Percentiles rank a stretch among this genome's conserved stretches.
Conservation (phyloP, 2,888 invertebrate species). For the Pammene fasciana region DNA sequence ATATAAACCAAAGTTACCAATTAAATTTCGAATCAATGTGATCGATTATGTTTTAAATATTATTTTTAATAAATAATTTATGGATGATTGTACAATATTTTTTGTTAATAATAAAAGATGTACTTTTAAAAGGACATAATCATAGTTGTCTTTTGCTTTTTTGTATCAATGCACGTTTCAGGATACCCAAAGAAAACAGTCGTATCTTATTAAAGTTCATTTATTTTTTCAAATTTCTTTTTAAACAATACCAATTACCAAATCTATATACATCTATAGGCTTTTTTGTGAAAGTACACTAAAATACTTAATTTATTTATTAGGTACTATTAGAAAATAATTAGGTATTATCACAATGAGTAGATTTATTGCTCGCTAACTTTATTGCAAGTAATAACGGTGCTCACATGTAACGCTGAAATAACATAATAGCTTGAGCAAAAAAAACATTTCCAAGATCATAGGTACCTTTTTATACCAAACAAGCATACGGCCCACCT, state of each 20-base stretch:
- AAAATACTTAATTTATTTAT: conserved; percentile 8
- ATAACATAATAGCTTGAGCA: no score
- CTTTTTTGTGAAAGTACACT: not conserved
- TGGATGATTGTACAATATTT: conserved; percentile 1
- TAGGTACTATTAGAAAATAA: conserved; percentile 17
- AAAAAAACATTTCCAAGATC: no score
- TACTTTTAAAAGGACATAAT: not conserved
- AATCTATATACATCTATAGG: not conserved
- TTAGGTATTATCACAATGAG: conserved; percentile 22
- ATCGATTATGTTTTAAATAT: not conserved
- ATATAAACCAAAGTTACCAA: conserved; percentile 13
- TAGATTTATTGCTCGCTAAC: not conserved
- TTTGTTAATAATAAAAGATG: conserved; percentile 3
- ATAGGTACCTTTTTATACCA: no score
- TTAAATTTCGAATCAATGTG: not conserved
- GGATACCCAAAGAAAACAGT: not conserved
- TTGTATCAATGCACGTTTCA: not conserved
- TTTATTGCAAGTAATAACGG: not conserved
- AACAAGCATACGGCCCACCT: no score
- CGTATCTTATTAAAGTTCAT: not conserved
- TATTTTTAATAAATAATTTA: not conserved
- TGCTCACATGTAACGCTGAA: no score
- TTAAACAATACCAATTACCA: conserved; percentile 21
- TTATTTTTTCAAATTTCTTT: conserved; percentile 14
- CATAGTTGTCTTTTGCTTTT: not conserved